phyloP scores from a whole-genome alignment of 2,888 invertebrate species.

The Scaeva pyrastri region DNA sequence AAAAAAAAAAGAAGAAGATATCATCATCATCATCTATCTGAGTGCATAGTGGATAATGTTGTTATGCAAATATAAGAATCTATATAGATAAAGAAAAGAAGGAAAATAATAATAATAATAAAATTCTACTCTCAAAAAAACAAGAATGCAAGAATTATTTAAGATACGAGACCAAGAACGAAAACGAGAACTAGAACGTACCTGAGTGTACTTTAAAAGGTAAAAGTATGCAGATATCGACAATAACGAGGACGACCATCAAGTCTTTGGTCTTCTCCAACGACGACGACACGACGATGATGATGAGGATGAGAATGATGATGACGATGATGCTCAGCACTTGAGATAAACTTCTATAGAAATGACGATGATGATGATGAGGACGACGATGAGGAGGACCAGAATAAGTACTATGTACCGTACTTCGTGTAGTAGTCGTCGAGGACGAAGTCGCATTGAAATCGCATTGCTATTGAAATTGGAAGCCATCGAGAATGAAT shows the following conservation, averaged over 20 bases:
- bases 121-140: neutral
- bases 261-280: constrained; percentile 1
- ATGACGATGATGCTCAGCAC: constrained; percentile 60
- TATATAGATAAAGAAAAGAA: neutral
- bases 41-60: constrained; percentile 59
- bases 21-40: constrained; percentile 26
- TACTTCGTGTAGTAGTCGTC: neutral
- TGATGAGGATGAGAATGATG: constrained; percentile 49
- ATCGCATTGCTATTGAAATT: constrained; percentile 68
- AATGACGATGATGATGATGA: constrained; percentile 44
- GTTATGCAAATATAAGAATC: constrained; percentile 68
- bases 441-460: constrained; percentile 50
- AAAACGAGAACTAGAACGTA: constrained; percentile 8
- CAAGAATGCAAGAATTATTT: constrained; percentile 23
- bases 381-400: neutral
- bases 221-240: constrained; percentile 65
- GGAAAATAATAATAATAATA: neutral
- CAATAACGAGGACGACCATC: constrained; percentile 12
- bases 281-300: constrained; percentile 10
- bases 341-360: constrained; percentile 59
- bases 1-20: neutral
- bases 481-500: constrained; percentile 64
- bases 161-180: constrained; percentile 22
- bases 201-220: constrained; percentile 44
- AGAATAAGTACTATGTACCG: neutral